Conservation (phyloP, 37 sponge, comb jelly and placozoan species). For the Halisarca cf. caerulea region DNA sequence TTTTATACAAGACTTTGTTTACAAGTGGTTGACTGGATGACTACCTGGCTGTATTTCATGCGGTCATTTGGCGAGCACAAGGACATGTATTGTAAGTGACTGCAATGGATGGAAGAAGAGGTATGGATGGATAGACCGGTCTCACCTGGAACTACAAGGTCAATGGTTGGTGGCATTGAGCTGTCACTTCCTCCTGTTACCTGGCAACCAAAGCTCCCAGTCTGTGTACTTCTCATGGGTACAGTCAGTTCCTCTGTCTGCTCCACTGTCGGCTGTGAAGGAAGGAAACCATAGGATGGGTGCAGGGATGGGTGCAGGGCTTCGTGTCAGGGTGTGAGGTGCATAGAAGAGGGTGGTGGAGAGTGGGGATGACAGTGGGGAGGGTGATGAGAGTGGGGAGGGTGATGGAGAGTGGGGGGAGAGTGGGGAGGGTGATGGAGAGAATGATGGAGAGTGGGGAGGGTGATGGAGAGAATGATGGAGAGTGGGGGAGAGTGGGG, state of each 20-base stretch:
- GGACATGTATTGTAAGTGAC: no score
- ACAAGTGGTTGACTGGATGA: no score
- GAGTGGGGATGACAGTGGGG: background rate
- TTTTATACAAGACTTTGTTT: no score
- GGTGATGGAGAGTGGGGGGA: background rate
- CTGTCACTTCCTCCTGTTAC: constrained; percentile 65
- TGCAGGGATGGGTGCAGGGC: no score
- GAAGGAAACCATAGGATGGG: no score
- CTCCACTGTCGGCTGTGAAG: background rate
- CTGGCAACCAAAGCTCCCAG: constrained; percentile 74
- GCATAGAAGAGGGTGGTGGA: background rate
- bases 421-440: background rate
- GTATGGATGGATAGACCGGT: no score
- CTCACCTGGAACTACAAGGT: constrained; percentile 57
- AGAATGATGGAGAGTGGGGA: background rate
- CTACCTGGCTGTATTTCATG: no score
- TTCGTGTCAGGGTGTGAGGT: background rate
- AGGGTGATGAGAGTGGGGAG: no score
- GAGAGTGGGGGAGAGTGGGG: background rate
- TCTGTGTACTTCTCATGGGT: constrained; percentile 42
- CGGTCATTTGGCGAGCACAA: no score
- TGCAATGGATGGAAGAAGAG: no score
- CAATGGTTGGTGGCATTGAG: constrained; percentile 43
- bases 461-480: background rate
- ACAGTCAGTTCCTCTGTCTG: constrained; percentile 6